These are phyloP conservation scores for Aptenodytes forsteri DNA, from an alignment of 2,113 vertebrate genomes.

Conservation along the genomic window DNA sequence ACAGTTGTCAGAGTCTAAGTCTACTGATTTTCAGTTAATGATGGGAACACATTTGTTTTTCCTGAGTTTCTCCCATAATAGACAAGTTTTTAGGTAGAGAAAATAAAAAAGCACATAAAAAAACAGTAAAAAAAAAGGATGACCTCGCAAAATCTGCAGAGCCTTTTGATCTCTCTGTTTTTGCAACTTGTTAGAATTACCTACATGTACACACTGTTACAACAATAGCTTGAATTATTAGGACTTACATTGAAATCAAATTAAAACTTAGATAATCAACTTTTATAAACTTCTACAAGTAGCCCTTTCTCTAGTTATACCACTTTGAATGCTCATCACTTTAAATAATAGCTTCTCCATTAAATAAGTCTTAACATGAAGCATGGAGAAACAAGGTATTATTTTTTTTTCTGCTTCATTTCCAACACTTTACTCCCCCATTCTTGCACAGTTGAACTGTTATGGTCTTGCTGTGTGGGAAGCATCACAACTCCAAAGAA, in stretches of 20 bases:
- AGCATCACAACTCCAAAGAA: not conserved
- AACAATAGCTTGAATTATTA: not conserved
- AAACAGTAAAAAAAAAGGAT: not conserved
- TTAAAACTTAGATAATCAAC: not conserved
- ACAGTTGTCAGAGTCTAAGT: not conserved
- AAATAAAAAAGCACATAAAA: not conserved
- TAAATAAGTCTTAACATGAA: not conserved
- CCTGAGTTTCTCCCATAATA: not conserved
- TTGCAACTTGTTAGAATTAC: not conserved
- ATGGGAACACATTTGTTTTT: not conserved
- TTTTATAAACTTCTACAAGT: not conserved
- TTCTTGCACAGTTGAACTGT: not conserved
- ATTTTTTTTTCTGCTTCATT: not conserved
- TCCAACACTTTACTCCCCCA: not conserved
- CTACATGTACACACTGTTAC: not conserved
- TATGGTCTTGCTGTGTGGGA: not conserved
- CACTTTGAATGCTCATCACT: not conserved
- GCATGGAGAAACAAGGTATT: not conserved
- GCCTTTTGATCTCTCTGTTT: not conserved
- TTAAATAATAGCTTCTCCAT: not conserved
- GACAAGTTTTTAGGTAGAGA: not conserved
- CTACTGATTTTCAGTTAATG: not conserved
- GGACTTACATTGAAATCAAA: not conserved
- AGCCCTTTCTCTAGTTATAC: not conserved
- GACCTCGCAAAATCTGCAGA: not conserved